Percentiles rank a stretch among this genome's conserved stretches.
Conservation (phyloP, 2,888 invertebrate genomes). For the Hoplodrina blanda region DNA sequence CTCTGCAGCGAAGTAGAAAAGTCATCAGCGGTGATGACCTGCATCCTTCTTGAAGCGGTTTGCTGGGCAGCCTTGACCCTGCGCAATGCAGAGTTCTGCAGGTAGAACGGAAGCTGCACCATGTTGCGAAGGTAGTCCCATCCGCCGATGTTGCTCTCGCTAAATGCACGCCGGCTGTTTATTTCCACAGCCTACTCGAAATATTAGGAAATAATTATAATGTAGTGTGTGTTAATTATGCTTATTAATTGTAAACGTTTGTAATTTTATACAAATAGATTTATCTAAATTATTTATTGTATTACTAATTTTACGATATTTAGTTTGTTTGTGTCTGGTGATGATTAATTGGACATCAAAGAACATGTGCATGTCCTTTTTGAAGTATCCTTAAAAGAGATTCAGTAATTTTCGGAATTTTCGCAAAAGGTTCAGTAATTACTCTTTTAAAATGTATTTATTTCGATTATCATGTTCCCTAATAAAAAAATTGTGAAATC, state of each 20-base stretch:
- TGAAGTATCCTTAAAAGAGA: no score
- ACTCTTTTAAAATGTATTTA: no score
- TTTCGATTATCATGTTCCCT: no score
- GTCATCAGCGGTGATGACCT: slow-evolving; percentile 89
- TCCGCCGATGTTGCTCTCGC: slow-evolving; percentile 98
- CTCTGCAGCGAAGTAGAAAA: slow-evolving; percentile 87
- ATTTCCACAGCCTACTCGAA: slow-evolving; percentile 95
- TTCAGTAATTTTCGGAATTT: no score
- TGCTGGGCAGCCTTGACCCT: slow-evolving; percentile 97
- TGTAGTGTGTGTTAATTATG: slow-evolving; percentile 10
- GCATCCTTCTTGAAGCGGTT: slow-evolving; percentile 91
- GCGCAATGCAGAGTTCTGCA: slow-evolving; percentile 98
- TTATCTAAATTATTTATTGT: neutral
- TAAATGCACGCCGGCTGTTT: slow-evolving; percentile 96
- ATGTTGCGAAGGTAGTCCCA: slow-evolving; percentile 98
- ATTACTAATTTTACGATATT: neutral
- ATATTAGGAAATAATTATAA: slow-evolving; percentile 13
- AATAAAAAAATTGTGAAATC: neutral
- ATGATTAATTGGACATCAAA: neutral
- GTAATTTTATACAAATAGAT: neutral
- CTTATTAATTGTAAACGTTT: no score
- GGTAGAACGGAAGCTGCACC: slow-evolving; percentile 99
- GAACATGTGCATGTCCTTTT: neutral
- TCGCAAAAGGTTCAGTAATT: no score
- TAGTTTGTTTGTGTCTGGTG: neutral